Evolutionary conservation across 2,888 invertebrate species (phyloP).

Genomic region (Protophormia terraenovae): DNA sequence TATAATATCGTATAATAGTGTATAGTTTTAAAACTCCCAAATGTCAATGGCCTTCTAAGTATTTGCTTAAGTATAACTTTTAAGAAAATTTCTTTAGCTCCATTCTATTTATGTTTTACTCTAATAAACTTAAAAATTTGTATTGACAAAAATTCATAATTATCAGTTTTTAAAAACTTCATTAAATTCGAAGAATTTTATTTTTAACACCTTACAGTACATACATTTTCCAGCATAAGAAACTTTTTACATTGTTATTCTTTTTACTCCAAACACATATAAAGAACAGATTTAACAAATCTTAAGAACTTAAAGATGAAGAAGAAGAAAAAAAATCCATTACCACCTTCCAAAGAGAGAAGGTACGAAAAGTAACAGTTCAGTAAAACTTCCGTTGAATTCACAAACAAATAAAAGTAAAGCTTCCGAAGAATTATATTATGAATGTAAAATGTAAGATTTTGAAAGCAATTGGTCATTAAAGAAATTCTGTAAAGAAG

Average conservation of each 20-base stretch:
- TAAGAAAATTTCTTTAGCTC: background rate
- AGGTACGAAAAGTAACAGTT: slow-evolving; percentile 77
- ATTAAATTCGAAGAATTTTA: slow-evolving; percentile 9
- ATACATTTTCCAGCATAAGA: background rate
- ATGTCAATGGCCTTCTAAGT: too few species aligned
- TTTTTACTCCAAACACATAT: too few species aligned
- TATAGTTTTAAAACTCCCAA: too few species aligned
- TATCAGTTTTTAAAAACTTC: background rate
- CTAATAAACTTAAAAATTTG: background rate
- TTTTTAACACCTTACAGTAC: slow-evolving; percentile 2
- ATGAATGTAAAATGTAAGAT: background rate
- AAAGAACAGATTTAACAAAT: background rate
- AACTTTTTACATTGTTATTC: background rate
- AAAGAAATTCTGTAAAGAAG: too few species aligned
- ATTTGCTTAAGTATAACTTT: too few species aligned
- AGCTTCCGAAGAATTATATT: slow-evolving; percentile 76
- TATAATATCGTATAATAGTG: too few species aligned
- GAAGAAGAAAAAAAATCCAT: slow-evolving; percentile 52
- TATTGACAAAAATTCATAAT: background rate
- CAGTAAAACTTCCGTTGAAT: slow-evolving; percentile 75
- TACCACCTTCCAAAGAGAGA: slow-evolving; percentile 64
- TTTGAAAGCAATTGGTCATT: slow-evolving; percentile 1
- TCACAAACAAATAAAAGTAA: slow-evolving; percentile 75
- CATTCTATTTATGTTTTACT: background rate
- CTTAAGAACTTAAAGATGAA: background rate